Evolutionary conservation across 2,113 vertebrate species (phyloP).

Genomic region (Hemibagrus wyckioides): DNA sequence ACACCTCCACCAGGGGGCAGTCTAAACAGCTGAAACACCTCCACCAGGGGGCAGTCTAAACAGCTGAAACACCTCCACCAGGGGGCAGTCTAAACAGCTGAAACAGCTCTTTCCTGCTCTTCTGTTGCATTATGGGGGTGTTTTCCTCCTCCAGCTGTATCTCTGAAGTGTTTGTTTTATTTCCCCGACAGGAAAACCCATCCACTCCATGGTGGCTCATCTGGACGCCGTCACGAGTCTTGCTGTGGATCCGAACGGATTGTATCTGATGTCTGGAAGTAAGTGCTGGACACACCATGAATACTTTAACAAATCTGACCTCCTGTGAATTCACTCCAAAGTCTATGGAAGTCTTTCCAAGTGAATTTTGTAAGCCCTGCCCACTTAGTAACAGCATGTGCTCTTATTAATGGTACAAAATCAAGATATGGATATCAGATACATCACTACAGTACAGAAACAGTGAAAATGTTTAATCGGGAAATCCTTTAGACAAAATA

Average conservation of each 20-base stretch:
- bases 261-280: constrained; percentile 99
- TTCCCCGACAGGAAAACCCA: constrained; percentile 82
- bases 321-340: neutral
- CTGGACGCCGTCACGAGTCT: constrained; percentile 97
- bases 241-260: constrained; percentile 96
- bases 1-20: neutral
- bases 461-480: too few relatives aligned
- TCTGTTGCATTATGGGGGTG: neutral
- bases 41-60: too few relatives aligned
- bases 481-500: too few relatives aligned
- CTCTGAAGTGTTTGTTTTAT: constrained; percentile 37
- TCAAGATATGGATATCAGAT: neutral
- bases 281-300: constrained; percentile 69
- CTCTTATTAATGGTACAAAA: too few relatives aligned
- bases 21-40: too few relatives aligned
- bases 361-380: neutral
- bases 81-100: neutral
- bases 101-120: neutral
- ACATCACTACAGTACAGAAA: too few relatives aligned
- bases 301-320: neutral
- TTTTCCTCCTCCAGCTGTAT: too few relatives aligned
- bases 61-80: neutral
- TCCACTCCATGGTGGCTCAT: constrained; percentile 98
- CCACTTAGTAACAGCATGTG: too few relatives aligned
- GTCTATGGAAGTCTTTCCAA: too few relatives aligned